Evolutionary conservation across 2,113 vertebrate genomes (phyloP), one percentile per base, ranked within the genome.

Genomic region (Seriola aureovittata): DNA sequence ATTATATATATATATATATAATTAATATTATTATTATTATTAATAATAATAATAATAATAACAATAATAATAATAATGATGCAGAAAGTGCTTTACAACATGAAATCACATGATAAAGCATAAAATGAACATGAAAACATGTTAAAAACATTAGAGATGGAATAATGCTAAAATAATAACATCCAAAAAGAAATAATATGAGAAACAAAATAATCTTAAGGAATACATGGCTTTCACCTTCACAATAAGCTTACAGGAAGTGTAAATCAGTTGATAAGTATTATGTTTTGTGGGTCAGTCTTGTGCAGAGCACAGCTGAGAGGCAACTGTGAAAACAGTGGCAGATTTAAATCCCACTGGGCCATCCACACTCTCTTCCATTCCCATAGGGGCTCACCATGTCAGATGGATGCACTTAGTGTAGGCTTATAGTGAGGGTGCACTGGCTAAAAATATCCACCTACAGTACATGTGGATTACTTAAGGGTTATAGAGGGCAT

Each of bases 311-410:
- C 40, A 44, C 60, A 76, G 58, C 46, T 83, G 50, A 58, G 21
- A 59, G 19, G 12, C 40, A 46, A 64, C 67, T 75, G 25, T 52
- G 60, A 71, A 58, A 86, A 78, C 55, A 29, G 29, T 60, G n/a
- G 46, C 38, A 10, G 38, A 59, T 72, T 72, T 1, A 64, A 81
- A 44, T 71, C 80, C 84, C 81, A 67, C 52, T 12, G 78, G 87
- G 4, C 34, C 54, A 34, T 64, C 40, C 48, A 70, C 64, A 64
- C 65, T 60, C 58, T 42, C 1, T 44, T 29, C 13, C 14, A 21
- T 14, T 64, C 85, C 73, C 77, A 42, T 4, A 4, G 54, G 70
- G 48, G 4, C 42, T 38, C 21, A 4, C 52, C 46, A 34, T 71
- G 62, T 50, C 57, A 29, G 21, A 74, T 62, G 32, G 64, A 66